These are phyloP conservation scores for Caenorhabditis latens DNA, from an alignment of 1,140 invertebrate species.

Conservation along the genomic window DNA sequence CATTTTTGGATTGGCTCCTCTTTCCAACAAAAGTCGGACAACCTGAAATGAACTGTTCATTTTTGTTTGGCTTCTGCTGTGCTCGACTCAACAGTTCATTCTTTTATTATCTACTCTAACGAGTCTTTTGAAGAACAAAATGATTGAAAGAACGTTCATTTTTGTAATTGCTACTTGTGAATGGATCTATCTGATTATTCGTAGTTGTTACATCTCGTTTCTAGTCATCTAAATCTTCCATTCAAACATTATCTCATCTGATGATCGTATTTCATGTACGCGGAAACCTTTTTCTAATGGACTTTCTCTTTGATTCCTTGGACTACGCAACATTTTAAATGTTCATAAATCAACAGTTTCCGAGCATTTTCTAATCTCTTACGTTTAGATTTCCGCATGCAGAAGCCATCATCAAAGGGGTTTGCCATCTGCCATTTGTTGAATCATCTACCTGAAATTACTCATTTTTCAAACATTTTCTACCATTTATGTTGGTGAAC, in stretches of 20 bases:
- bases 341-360: neutral
- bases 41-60: constrained; percentile 15
- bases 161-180: neutral
- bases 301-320: constrained; percentile 21
- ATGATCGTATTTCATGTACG: neutral
- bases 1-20: constrained; percentile 47
- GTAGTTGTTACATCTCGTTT: neutral
- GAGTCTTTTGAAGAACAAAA: neutral
- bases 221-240: neutral
- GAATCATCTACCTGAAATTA: constrained; percentile 72
- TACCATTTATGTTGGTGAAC: too few relatives aligned
- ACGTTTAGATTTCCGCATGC: constrained; percentile 80
- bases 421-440: constrained; percentile 79
- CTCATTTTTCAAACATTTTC: neutral
- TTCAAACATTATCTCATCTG: neutral
- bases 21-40: constrained; percentile 57
- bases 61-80: neutral
- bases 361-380: constrained; percentile 30
- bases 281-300: too few relatives aligned
- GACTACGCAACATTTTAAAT: constrained; percentile 13
- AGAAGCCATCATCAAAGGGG: constrained; percentile 80
- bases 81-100: neutral
- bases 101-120: neutral
- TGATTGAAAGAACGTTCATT: neutral
- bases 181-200: neutral